A percentile compares a stretch with the other conserved stretches of the same genome.
phyloP scores from a whole-genome alignment of 1,140 invertebrate species.

The Chelonus insularis region DNA sequence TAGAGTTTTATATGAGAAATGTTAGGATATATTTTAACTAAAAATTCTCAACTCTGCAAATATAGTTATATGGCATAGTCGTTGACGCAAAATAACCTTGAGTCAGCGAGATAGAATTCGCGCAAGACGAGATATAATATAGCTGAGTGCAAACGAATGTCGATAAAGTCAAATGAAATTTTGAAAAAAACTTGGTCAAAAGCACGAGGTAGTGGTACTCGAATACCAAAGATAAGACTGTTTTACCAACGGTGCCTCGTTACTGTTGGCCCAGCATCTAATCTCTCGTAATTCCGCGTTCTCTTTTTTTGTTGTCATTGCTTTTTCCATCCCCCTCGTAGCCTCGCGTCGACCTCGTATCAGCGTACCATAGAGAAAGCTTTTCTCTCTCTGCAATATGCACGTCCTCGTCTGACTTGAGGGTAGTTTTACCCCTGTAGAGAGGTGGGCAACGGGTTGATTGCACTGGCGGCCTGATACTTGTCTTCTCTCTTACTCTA shows the following conservation, averaged over 20 bases:
- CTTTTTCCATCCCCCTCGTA: conserved; percentile 30
- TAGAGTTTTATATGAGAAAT: no score
- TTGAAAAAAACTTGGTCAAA: conserved; percentile 4
- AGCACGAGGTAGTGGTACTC: conserved; percentile 12
- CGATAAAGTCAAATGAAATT: conserved; percentile 20
- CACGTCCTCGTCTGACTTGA: conserved; percentile 44
- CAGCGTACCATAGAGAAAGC: conserved; percentile 25
- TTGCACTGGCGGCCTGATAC: conserved; percentile 52
- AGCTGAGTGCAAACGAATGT: neutral
- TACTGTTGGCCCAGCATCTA: conserved; percentile 42
- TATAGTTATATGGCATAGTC: neutral
- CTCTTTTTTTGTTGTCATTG: conserved; percentile 25
- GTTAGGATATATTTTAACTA: no score
- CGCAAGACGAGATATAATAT: neutral
- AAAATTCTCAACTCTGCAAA: neutral
- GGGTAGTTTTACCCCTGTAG: conserved; percentile 54
- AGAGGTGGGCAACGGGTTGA: conserved; percentile 52
- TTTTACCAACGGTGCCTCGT: conserved; percentile 49
- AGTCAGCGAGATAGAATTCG: neutral
- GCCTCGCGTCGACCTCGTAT: conserved; percentile 37
- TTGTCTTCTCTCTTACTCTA: conserved; percentile 28
- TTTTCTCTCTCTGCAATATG: conserved; percentile 28
- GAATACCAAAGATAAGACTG: conserved; percentile 34
- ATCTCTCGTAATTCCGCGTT: conserved; percentile 42
- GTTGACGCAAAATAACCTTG: conserved; percentile 14